Evolutionary conservation across 2,113 vertebrate species (phyloP), one percentile per base, ranked within the genome.

Genomic region (Alectura lathami): DNA sequence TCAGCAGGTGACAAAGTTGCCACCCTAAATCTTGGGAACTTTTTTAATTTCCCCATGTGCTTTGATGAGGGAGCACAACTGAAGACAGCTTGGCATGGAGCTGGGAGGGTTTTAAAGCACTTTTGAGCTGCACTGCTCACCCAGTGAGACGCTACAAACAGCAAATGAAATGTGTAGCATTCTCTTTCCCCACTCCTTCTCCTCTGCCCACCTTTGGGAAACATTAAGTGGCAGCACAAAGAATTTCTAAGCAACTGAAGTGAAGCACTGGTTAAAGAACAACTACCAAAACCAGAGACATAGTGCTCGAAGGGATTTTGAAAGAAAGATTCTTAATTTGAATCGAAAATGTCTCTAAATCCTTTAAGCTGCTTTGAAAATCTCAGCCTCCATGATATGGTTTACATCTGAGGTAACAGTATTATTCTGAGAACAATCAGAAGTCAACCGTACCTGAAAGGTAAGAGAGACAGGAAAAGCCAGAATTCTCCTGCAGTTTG

Each of bases 301-400:
- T 16, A 66, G 50, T 36, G 11, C 89, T 91, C 57, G 54, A 81
- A 86, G 92, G 92, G 88, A 83, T 93, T 95, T 91, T 90, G 92
- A 75, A 92, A 93, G 76, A 91, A 86, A 96, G 83, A 96, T 54
- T 74, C 76, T 75, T 90, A 94, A 93, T 96, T 96, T 96, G 94
- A 95, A 94, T 94, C 73, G 92, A 95, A 96, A 96, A 95, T 84
- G n/a, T 91, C 80, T 94, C 80, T 83, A 96, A 96, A 96, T 94
- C 93, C 93, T 91, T 95, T 97, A 94, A 95, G 92, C 88, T 91
- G 51, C 94, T 94, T 95, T 94, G 88, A 94, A 95, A 96, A 94
- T 84, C 93, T 96, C 93, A 90, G 73, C 45, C 76, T 90, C 73
- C 73, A 64, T 59, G 73, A 86, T 91, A 86, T 23, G 77, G 86